Base-by-base conservation (phyloP, 2,113 vertebrate genomes). In the Nerophis lumbriciformis region DNA sequence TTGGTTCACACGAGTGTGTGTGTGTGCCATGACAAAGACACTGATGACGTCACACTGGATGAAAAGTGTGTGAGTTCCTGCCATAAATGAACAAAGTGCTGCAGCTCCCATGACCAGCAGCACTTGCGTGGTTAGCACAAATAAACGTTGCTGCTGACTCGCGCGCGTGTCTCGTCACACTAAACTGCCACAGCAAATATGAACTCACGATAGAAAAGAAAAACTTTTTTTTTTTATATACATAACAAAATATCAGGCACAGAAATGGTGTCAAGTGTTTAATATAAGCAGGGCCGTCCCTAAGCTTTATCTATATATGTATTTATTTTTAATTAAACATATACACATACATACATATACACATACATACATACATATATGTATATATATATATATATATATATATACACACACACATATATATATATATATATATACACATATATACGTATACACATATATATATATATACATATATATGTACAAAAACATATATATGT, bases 21-120 rank as follows among this genome's bases (percentile, higher is more conserved):
- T 19, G 28, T 28, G 28, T 28, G 28, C 0, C 4, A 28, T 52
- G 37, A 5, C 56, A 6, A 54, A 45, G 15, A 62, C 54, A 39
- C 62, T 67, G 63, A 35, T 67, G 72, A 76, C 13, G 49, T 49
- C 37, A 3, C 51, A 63, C 47, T 49, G 69, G 61, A 73, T 65
- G 49, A 73, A 66, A 75, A 78, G 64, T 66, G 57, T 65, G 61
- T 58, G 78, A 63, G 68, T 54, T 16, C 37, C 62, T 58, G 12
- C 8, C 35, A 56, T 60, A 63, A 71, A 71, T 48, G 59, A 53
- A 71, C 55, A 75, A 68, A 59, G 52, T 35, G 39, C 52, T 66
- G 64, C 63, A 39, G 68, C 61, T 72, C 79, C 66, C 47, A 69
- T 76, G 70, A 72, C 47, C 21, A 2, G n/a, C 65, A 38, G 57